Percentiles rank a stretch among this genome's conserved stretches.
These are phyloP conservation scores for Danio jaintianensis DNA, from an alignment of 2,797 vertebrate species.

Conservation along the genomic window DNA sequence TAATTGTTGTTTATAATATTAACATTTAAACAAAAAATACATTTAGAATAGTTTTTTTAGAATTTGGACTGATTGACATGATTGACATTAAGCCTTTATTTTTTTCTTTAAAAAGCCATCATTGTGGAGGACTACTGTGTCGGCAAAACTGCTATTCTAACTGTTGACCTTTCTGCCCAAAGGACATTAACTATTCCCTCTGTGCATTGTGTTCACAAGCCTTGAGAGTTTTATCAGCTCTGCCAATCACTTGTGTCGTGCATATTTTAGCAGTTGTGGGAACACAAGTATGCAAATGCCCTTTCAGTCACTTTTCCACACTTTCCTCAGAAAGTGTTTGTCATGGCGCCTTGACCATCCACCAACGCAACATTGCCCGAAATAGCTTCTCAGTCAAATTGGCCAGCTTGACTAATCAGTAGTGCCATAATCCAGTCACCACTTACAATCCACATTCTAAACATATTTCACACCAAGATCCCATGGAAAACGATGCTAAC, in stretches of 20 bases:
- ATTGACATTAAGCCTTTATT: background rate
- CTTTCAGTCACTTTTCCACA: conserved; percentile 45
- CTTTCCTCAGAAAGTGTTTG: conserved; percentile 29
- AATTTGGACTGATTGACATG: background rate
- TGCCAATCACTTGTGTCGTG: conserved; percentile 42
- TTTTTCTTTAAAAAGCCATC: conserved; percentile 21
- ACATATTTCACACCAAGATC: conserved; percentile 1
- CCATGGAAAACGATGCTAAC: conserved; percentile 15
- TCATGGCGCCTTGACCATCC: conserved; percentile 34
- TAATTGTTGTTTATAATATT: background rate
- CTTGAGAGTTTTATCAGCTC: conserved; percentile 41
- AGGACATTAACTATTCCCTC: conserved; percentile 46
- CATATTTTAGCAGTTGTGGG: conserved; percentile 37
- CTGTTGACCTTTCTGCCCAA: conserved; percentile 53
- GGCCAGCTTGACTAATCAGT: background rate
- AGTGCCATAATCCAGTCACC: conserved; percentile 4
- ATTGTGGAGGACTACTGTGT: conserved; percentile 11
- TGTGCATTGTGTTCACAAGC: conserved; percentile 35
- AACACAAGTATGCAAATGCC: conserved; percentile 35
- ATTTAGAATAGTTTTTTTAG: background rate
- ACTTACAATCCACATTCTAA: conserved; percentile 17
- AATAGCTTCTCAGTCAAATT: conserved; percentile 26
- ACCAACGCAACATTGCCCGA: conserved; percentile 20
- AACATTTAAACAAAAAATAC: background rate
- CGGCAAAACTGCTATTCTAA: conserved; percentile 49